Evolutionary conservation across 92 coral and sea anemone genomes (phyloP), one percentile per base, ranked within the genome.

Genomic region (Palythoa heliodiscus): DNA sequence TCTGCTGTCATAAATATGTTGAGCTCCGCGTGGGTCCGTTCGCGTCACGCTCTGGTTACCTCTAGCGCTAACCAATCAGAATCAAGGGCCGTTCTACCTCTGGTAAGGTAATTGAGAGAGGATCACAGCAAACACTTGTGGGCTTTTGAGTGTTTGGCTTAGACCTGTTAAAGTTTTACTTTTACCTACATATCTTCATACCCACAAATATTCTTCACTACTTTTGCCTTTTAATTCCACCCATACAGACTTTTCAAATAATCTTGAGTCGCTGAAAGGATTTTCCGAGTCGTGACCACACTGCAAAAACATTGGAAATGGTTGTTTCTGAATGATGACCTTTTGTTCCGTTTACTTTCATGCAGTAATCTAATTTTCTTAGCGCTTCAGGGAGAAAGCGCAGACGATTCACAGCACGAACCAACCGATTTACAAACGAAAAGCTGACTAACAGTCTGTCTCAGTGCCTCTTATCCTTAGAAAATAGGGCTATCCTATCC

Each of bases 1-100:
- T 64, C 74, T 15, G 19, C 73, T 73, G 72, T 80, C 84, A 48
- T 80, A 58, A 43, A 17, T 16, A 37, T 47, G 84, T 52, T 79
- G 39, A 54, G 57, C 84, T 43, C 84, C 84, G 84, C 84, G 84
- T 80, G 84, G 84, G 84, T 80, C 83, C 73, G 2, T 60, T 67
- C 43, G 61, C 73, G 40, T 64, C 72, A 80, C 38, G 61, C 40
- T 48, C 73, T 52, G 38, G 84, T 66, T 52, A 80, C 84, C 74
- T 67, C 2, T 11, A 48, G 40, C 5, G 11, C 25, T 80, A 38
- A 50, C 84, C 84, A 64, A 80, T 80, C 61, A 80, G 40, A 80
- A 67, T 23, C 22, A 11, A 24, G 12, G 35, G 15, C 22, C 71
- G 10, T 48, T 80, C 74, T 43, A 11, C 72, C 39, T 80, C 84